phyloP scores from a whole-genome alignment of 2,888 invertebrate species.

The Cotesia congregata region DNA sequence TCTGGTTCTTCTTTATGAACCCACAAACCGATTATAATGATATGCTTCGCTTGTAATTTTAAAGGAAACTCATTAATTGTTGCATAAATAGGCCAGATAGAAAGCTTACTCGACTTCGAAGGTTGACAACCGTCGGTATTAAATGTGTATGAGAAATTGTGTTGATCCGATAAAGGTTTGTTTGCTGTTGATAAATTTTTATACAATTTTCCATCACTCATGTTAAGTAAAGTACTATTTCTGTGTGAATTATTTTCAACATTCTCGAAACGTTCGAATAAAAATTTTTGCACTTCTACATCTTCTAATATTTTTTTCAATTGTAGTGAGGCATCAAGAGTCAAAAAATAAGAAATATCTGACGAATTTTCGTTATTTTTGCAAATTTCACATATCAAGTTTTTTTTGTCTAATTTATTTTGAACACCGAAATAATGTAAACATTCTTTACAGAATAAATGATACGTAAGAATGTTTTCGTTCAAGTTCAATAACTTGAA shows the following conservation, averaged over 20 bases:
- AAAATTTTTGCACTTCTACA: not conserved
- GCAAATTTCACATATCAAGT: too few species aligned
- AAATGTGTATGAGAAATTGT: constrained; percentile 33
- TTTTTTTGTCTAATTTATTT: too few species aligned
- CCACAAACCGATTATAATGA: constrained; percentile 39
- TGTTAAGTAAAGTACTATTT: not conserved
- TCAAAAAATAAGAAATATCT: too few species aligned
- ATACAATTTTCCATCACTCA: not conserved
- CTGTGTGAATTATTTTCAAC: not conserved
- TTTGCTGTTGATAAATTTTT: not conserved
- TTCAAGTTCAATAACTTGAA: not conserved
- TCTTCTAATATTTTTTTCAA: not conserved
- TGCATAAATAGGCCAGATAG: constrained; percentile 7
- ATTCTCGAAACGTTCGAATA: not conserved
- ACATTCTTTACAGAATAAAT: not conserved
- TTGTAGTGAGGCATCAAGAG: too few species aligned
- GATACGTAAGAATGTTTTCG: not conserved
- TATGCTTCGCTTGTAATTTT: constrained; percentile 26
- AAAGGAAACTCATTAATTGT: constrained; percentile 39
- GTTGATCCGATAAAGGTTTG: not conserved
- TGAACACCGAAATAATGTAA: not conserved
- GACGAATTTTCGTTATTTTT: too few species aligned
- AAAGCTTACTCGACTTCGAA: constrained; percentile 16
- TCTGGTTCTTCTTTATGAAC: constrained; percentile 29
- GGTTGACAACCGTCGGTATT: constrained; percentile 36